Evolutionary conservation across 37 sponge, comb jelly and placozoan species (phyloP).

Genomic region (Hormiphora californensis): DNA sequence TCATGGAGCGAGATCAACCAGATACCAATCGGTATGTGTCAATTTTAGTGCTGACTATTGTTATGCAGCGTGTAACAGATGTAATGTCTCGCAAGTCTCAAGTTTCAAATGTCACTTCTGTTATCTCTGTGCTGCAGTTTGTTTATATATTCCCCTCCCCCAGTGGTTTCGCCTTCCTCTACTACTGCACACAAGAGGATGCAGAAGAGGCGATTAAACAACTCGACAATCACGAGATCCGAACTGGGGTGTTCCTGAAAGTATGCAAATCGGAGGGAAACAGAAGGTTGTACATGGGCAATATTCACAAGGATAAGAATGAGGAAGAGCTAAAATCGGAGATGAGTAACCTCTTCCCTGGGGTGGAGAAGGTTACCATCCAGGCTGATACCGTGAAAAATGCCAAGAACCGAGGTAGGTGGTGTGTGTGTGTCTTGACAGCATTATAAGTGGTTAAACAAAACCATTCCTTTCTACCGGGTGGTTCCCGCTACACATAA

Average conservation of each 20-base stretch:
- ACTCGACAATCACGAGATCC: background rate
- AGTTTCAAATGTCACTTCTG: too few relatives aligned
- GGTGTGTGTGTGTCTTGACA: too few relatives aligned
- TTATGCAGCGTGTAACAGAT: too few relatives aligned
- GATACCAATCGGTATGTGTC: background rate
- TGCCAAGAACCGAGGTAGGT: too few relatives aligned
- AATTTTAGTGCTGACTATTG: too few relatives aligned
- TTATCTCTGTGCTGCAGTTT: too few relatives aligned
- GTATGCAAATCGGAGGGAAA: conserved; percentile 40
- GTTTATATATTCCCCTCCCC: too few relatives aligned
- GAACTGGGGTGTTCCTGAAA: background rate
- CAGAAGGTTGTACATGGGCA: conserved; percentile 46
- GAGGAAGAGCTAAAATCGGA: background rate
- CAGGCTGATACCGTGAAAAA: conserved; percentile 8
- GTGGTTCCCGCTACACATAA: too few relatives aligned
- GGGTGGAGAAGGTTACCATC: background rate
- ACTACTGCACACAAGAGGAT: background rate
- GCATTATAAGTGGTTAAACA: too few relatives aligned
- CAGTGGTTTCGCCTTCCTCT: conserved; percentile 47
- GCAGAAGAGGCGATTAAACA: conserved; percentile 9
- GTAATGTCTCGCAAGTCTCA: too few relatives aligned
- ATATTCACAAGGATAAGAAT: conserved; percentile 39
- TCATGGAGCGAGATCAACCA: background rate
- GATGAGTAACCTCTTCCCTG: background rate
- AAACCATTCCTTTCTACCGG: too few relatives aligned